Conservation (phyloP, 2,888 invertebrate genomes). For the Dichetophora obliterata region DNA sequence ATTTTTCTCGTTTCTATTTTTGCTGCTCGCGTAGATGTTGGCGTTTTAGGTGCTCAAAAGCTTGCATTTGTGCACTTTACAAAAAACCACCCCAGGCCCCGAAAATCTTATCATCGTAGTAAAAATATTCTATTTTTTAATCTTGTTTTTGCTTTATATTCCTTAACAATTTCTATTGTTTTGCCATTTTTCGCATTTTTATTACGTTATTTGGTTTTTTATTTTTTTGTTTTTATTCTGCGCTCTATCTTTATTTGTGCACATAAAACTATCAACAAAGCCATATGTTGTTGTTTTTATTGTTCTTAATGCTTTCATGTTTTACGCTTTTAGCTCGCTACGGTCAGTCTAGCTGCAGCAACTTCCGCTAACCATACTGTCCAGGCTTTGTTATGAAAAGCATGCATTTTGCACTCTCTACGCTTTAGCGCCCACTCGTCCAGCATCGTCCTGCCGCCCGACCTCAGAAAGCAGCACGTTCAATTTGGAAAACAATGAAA, state of each 20-base stretch:
- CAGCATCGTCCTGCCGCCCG: background rate
- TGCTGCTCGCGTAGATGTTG: too few species aligned
- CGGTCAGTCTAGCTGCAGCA: background rate
- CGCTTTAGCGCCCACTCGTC: background rate
- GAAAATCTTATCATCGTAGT: too few species aligned
- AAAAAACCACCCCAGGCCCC: too few species aligned
- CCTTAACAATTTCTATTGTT: conserved; percentile 1
- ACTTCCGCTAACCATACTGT: background rate
- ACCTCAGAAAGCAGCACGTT: background rate
- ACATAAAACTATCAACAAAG: conserved; percentile 33
- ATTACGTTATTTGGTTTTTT: background rate
- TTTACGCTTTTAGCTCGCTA: conserved; percentile 19
- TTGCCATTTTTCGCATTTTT: background rate
- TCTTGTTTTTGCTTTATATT: background rate
- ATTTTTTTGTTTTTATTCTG: background rate
- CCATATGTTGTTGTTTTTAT: conserved; percentile 15
- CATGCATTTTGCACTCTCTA: background rate
- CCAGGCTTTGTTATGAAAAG: too few species aligned
- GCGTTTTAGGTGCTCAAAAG: too few species aligned
- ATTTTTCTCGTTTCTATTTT: too few species aligned
- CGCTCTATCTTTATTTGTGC: conserved; percentile 16
- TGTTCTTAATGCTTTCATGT: conserved; percentile 24
- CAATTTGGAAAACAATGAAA: conserved; percentile 30
- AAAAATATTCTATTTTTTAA: too few species aligned
- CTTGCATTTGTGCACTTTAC: too few species aligned